Percentiles rank a stretch among this genome's conserved stretches.
phyloP scores from a whole-genome alignment of 2,113 vertebrate genomes.

The Rutilus rutilus region DNA sequence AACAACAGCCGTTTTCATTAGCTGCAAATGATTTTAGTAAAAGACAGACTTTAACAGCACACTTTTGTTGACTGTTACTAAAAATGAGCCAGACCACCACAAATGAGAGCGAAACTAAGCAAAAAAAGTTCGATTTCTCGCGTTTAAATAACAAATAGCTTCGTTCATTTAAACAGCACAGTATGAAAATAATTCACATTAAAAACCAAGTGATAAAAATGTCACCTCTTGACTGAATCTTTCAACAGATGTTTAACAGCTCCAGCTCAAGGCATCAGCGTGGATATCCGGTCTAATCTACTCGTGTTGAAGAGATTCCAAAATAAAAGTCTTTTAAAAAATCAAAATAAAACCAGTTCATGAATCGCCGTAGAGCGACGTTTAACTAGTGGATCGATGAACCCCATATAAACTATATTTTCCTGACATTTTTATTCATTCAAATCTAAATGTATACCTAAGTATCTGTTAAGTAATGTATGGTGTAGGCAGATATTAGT shows the following conservation, averaged over 20 bases:
- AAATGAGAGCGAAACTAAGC: neutral
- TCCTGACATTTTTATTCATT: neutral
- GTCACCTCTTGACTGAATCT: slow-evolving; percentile 9
- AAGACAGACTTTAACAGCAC: neutral
- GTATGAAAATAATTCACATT: neutral
- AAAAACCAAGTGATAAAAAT: neutral
- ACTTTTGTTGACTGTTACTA: neutral
- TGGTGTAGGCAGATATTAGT: neutral
- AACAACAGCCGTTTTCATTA: neutral
- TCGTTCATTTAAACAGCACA: neutral
- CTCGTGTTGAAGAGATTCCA: neutral
- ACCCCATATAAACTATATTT: neutral
- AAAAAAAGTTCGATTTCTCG: neutral
- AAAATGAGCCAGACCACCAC: neutral
- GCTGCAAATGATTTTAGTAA: neutral
- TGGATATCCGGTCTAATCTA: slow-evolving; percentile 6
- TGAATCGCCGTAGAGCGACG: neutral
- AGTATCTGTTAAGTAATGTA: neutral
- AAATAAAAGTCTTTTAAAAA: slow-evolving; percentile 35
- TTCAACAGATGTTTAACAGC: slow-evolving; percentile 31
- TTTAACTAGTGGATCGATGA: neutral
- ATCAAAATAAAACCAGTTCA: neutral
- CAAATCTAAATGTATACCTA: neutral
- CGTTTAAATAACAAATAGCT: neutral
- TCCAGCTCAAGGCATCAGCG: neutral